Conservation (phyloP, 2,888 invertebrate species). For the Drosophila suboccidentalis region DNA sequence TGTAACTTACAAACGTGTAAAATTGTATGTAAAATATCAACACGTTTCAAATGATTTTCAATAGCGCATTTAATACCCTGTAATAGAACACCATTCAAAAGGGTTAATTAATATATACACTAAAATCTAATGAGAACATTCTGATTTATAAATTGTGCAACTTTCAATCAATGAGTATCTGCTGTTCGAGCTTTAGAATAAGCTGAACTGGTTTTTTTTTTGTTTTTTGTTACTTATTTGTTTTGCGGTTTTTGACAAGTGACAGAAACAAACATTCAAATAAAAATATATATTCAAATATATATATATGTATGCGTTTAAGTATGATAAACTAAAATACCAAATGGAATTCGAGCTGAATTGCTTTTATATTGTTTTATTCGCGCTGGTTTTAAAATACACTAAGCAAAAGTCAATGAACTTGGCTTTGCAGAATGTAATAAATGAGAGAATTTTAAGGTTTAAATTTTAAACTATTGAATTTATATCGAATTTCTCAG, state of each 20-base stretch:
- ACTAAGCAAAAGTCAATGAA: not conserved
- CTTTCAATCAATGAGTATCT: not conserved
- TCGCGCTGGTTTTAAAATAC: slow-evolving; percentile 12
- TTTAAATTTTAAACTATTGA: not conserved
- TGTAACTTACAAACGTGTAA: slow-evolving; percentile 33
- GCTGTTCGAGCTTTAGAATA: not conserved
- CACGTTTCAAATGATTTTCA: slow-evolving; percentile 26
- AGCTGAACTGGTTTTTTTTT: not conserved
- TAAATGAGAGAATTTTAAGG: not conserved
- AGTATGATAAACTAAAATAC: slow-evolving; percentile 35
- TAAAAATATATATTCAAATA: slow-evolving; percentile 24
- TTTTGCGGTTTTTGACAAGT: slow-evolving; percentile 55
- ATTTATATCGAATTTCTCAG: not conserved
- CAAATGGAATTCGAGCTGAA: slow-evolving; percentile 39
- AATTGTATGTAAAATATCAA: slow-evolving; percentile 36
- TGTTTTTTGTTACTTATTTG: slow-evolving; percentile 26
- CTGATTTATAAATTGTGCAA: not conserved
- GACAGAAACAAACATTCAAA: slow-evolving; percentile 48
- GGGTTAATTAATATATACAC: not conserved
- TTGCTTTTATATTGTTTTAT: slow-evolving; percentile 39
- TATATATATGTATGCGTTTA: slow-evolving; percentile 1
- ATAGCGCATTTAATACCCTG: slow-evolving; percentile 18
- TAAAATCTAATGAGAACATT: not conserved
- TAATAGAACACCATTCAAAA: not conserved
- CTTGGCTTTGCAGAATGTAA: not conserved